A percentile compares a stretch with the other conserved stretches of the same genome.
Evolutionary conservation across 2,888 invertebrate species (phyloP).

Genomic region (Cerastis leucographa): DNA sequence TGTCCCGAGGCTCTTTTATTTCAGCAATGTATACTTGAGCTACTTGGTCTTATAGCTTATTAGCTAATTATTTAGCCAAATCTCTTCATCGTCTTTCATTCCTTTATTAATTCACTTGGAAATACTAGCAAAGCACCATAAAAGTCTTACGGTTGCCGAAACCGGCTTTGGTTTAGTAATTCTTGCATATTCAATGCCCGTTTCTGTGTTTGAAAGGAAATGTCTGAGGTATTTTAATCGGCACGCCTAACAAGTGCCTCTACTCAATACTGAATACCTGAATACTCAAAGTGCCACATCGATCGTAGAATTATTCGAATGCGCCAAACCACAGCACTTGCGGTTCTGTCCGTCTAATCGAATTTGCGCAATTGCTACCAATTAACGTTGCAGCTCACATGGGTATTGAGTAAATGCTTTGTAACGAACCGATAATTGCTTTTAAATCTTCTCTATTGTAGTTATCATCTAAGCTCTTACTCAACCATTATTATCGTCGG

Average conservation of each 20-base stretch:
- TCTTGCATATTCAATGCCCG: constrained; percentile 34
- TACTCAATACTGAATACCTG: constrained; percentile 1
- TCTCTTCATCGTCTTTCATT: not conserved
- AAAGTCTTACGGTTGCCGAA: constrained; percentile 19
- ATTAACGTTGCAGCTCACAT: constrained; percentile 67
- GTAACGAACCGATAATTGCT: constrained; percentile 51
- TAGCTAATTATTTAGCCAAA: not conserved
- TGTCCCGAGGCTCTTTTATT: constrained; percentile 24
- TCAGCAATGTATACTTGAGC: not conserved
- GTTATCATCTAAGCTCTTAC: constrained; percentile 18
- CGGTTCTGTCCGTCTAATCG: constrained; percentile 64
- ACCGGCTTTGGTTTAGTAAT: constrained; percentile 50
- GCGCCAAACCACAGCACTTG: constrained; percentile 60
- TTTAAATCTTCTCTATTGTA: constrained; percentile 36
- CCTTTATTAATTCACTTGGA: constrained; percentile 4
- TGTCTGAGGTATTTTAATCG: constrained; percentile 44
- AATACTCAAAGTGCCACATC: constrained; percentile 38
- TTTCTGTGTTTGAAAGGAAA: constrained; percentile 58
- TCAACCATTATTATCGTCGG: not conserved
- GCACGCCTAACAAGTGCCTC: constrained; percentile 43
- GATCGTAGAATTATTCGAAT: constrained; percentile 58
- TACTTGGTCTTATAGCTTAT: not conserved
- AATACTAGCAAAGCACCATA: constrained; percentile 8
- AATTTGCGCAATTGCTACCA: constrained; percentile 75
- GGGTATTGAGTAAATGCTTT: constrained; percentile 51